Conservation (phyloP, 2,797 vertebrate species). For the Chaetodon trifasciatus region DNA sequence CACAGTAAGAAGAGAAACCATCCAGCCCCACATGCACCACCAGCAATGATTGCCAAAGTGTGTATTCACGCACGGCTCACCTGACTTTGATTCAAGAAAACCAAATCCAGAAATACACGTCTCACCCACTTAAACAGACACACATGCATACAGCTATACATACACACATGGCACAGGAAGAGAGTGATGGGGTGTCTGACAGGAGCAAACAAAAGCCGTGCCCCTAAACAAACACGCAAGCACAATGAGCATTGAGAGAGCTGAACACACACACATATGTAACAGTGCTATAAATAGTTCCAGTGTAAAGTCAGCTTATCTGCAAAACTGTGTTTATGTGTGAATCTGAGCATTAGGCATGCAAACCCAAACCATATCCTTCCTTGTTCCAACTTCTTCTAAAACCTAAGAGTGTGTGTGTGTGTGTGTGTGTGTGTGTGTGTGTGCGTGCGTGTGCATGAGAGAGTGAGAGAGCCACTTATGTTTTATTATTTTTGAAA, state of each 20-base stretch:
- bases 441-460: slow-evolving; percentile 20
- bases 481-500: slow-evolving; percentile 65
- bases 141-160: neutral
- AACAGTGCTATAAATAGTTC: slow-evolving; percentile 43
- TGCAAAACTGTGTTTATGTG: slow-evolving; percentile 40
- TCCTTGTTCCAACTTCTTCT: slow-evolving; percentile 36
- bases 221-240: slow-evolving; percentile 77
- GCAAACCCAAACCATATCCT: slow-evolving; percentile 56
- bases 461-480: neutral
- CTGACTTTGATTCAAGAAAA: neutral
- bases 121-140: neutral
- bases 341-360: slow-evolving; percentile 38
- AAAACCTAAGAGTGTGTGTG: slow-evolving; percentile 4
- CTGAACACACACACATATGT: slow-evolving; percentile 16
- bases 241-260: slow-evolving; percentile 81
- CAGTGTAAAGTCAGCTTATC: slow-evolving; percentile 56
- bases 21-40: neutral
- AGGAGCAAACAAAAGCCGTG: slow-evolving; percentile 73
- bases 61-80: neutral
- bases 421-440: slow-evolving; percentile 26
- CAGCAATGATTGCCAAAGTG: too few species aligned
- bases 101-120: neutral
- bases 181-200: slow-evolving; percentile 62
- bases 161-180: slow-evolving; percentile 60
- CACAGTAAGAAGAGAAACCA: neutral